These are phyloP conservation scores for Bombus sibiricus DNA, from an alignment of 1,140 invertebrate species.

Conservation along the genomic window DNA sequence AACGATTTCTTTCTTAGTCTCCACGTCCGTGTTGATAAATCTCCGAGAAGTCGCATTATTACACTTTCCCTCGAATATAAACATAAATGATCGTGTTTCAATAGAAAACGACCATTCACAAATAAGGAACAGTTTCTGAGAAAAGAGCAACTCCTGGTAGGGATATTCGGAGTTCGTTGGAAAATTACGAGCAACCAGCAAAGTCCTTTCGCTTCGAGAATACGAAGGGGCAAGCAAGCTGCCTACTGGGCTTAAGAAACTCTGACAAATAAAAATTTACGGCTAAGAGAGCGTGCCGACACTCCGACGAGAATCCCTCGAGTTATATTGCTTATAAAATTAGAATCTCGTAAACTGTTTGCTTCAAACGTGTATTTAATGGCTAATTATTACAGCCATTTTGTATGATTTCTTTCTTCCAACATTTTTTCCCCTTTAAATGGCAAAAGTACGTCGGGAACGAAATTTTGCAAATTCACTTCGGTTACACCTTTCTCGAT, in stretches of 20 bases:
- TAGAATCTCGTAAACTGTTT: constrained; percentile 31
- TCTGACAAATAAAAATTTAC: constrained; percentile 76
- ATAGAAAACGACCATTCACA: background rate
- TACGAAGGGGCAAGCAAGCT: background rate
- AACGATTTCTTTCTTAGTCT: no score
- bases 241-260: constrained; percentile 62
- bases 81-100: background rate
- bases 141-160: no score
- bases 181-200: background rate
- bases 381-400: background rate
- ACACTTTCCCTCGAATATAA: background rate
- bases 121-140: background rate
- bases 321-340: constrained; percentile 43
- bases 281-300: constrained; percentile 54
- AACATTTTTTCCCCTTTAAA: background rate
- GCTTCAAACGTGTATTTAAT: constrained; percentile 14
- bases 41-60: background rate
- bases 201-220: background rate
- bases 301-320: background rate
- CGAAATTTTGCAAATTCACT: background rate
- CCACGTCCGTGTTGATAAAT: no score
- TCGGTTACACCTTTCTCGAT: background rate
- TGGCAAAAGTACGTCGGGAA: no score
- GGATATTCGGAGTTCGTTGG: background rate
- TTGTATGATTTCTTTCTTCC: background rate